These are phyloP conservation scores for Sinhomidia bicolor DNA, from an alignment of 2,888 invertebrate species.

Conservation along the genomic window DNA sequence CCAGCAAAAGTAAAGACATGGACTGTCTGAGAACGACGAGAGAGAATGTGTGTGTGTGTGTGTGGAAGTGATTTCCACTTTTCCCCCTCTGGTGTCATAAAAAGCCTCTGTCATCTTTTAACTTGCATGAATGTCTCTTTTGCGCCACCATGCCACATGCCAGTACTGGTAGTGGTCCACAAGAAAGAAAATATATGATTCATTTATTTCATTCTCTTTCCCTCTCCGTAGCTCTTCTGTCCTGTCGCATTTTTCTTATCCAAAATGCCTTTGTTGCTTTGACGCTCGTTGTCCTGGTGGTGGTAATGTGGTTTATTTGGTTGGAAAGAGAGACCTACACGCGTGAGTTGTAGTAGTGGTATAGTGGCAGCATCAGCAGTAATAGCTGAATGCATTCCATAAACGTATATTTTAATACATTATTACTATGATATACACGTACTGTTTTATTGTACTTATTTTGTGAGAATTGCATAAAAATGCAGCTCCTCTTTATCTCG, in stretches of 20 bases:
- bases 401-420: neutral
- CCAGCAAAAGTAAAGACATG: neutral
- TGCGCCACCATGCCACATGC: neutral
- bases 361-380: neutral
- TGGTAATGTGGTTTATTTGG: constrained; percentile 9
- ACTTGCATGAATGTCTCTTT: constrained; percentile 53
- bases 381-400: neutral
- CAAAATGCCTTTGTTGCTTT: constrained; percentile 10
- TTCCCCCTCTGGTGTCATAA: constrained; percentile 52
- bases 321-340: too few relatives aligned
- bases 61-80: constrained; percentile 50
- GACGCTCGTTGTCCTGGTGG: neutral
- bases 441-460: neutral
- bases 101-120: constrained; percentile 57
- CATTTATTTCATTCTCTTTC: constrained; percentile 36
- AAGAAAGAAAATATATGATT: constrained; percentile 27
- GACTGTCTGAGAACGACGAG: neutral
- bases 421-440: neutral
- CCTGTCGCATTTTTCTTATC: neutral
- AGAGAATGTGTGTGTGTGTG: constrained; percentile 11
- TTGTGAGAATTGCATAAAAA: neutral
- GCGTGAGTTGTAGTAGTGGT: neutral
- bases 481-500: too few relatives aligned
- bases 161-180: neutral
- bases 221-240: neutral